A percentile compares a stretch with the other conserved stretches of the same genome.
phyloP scores from a whole-genome alignment of 2,888 invertebrate genomes.

The Pyrrhia umbra region DNA sequence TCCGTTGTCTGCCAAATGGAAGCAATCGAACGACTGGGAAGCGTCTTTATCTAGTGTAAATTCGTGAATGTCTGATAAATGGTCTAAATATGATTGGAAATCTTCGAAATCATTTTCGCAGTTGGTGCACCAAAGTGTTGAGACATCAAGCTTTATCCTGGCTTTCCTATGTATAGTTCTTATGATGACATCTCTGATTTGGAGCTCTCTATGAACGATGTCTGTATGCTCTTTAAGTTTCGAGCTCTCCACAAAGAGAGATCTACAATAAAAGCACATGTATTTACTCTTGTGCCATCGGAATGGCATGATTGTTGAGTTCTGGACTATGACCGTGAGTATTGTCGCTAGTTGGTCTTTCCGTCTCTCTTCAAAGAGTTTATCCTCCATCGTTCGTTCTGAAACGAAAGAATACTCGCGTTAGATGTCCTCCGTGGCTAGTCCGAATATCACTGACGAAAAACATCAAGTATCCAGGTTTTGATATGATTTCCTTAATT shows the following conservation, averaged over 20 bases:
- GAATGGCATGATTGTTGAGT: slow-evolving; percentile 63
- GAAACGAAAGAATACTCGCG: slow-evolving; percentile 51
- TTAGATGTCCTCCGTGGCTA: slow-evolving; percentile 47
- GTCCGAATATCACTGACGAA: no score
- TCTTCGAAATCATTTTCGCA: slow-evolving; percentile 62
- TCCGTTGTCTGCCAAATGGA: slow-evolving; percentile 69
- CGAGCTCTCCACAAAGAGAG: slow-evolving; percentile 40
- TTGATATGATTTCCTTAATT: no score
- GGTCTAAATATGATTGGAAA: slow-evolving; percentile 68
- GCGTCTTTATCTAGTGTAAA: slow-evolving; percentile 56
- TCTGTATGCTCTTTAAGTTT: slow-evolving; percentile 61
- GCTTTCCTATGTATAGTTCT: slow-evolving; percentile 50
- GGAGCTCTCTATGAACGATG: slow-evolving; percentile 65
- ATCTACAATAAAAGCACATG: slow-evolving; percentile 62
- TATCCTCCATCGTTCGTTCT: slow-evolving; percentile 36
- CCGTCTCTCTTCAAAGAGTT: slow-evolving; percentile 41
- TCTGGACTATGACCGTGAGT: slow-evolving; percentile 52
- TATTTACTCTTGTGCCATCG: slow-evolving; percentile 59
- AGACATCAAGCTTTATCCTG: slow-evolving; percentile 70
- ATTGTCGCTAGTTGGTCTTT: slow-evolving; percentile 53
- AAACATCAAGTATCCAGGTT: no score
- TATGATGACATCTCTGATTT: slow-evolving; percentile 61
- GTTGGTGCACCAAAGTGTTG: slow-evolving; percentile 68
- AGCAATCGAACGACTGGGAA: slow-evolving; percentile 62
- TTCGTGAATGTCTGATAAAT: slow-evolving; percentile 62